Percentiles rank a stretch among this genome's conserved stretches.
These are phyloP conservation scores for Orchestia grillus DNA, from an alignment of 1,140 invertebrate genomes.

Conservation along the genomic window DNA sequence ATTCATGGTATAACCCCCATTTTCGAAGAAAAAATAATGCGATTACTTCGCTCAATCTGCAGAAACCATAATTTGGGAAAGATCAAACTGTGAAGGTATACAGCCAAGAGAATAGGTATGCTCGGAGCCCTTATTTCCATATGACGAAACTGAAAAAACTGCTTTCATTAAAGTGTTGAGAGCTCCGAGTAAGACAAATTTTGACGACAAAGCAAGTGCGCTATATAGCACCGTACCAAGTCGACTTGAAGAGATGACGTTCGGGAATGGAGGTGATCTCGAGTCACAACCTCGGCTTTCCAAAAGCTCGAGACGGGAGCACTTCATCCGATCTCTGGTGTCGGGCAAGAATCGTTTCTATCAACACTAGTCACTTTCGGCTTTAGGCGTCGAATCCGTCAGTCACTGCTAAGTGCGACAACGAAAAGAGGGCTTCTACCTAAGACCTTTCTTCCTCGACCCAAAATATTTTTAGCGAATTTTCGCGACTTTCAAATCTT, in stretches of 20 bases:
- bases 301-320: neutral
- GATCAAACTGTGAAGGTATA: neutral
- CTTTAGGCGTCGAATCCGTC: constrained; percentile 23
- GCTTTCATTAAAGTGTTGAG: neutral
- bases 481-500: constrained; percentile 17
- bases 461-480: constrained; percentile 16
- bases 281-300: neutral
- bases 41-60: neutral
- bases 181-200: neutral
- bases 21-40: too few species aligned
- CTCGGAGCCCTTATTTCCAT: neutral
- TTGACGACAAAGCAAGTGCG: neutral
- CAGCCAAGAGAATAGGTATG: neutral
- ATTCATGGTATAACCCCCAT: too few species aligned
- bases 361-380: constrained; percentile 2
- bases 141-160: neutral
- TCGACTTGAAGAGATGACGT: neutral
- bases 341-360: neutral
- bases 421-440: constrained; percentile 33
- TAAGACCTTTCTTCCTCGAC: neutral
- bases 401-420: constrained; percentile 26
- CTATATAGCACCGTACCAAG: neutral
- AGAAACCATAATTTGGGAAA: neutral
- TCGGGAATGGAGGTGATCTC: neutral
- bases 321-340: neutral